Base-by-base conservation (phyloP, 2,888 invertebrate species). In the Achlya flavicornis region DNA sequence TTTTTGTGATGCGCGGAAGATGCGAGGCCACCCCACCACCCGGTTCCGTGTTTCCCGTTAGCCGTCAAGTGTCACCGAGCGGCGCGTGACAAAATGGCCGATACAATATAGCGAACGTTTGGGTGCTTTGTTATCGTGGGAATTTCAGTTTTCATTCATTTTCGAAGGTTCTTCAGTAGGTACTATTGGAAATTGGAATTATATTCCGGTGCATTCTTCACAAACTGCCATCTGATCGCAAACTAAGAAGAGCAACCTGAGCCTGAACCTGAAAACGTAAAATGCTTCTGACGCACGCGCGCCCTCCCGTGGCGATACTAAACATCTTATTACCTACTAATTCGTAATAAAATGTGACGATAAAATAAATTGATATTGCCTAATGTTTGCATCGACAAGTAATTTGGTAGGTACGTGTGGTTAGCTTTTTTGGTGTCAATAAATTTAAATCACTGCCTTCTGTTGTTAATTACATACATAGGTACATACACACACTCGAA, bases 21-120 rank as follows among this genome's bases (percentile, higher is more conserved):
- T 71, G 72, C 85, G 81, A 87, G 86, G 85, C 66, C 84, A 71
- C 67, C 59, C 33, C 64, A 1, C 14, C 3, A 1, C 14, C 6
- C n/a, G n/a, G 63, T 86, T 87, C 87, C 87, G 85, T 71, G 79
- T 80, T 83, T 80, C 78, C 83, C 82, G 77, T 78, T 76, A 76
- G 75, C 79, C 80, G 81, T 79, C 80, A 80, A 83, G 78, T 79
- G 76, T 75, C 69, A 70, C 46, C 71, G 69, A 46, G 68, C 73
- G 71, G 68, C 81, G 80, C 77, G 79, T 76, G 75, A 64, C 78
- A 75, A 76, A 58, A 79, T 80, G 81, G 77, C 77, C 61, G 71
- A 63, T 63, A 35, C 60, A 67, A 63, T 32, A 68, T 68, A 66
- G 67, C 70, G 69, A 67, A 71, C 68, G 70, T 74, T 75, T 75